phyloP scores from a whole-genome alignment of 2,888 invertebrate genomes.

The Anagyrus pseudococci region DNA sequence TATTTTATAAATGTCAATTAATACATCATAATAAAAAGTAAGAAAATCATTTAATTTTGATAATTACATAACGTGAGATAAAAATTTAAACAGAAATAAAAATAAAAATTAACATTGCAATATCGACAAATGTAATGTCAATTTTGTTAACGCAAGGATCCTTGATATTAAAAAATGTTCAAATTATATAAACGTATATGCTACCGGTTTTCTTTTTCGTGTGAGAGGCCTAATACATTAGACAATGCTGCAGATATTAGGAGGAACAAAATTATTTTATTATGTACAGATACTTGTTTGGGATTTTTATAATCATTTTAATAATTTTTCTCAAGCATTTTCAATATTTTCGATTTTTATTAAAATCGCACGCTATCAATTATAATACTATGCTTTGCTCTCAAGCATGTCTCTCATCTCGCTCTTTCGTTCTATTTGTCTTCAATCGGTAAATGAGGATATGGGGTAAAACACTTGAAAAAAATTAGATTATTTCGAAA shows the following conservation, averaged over 20 bases:
- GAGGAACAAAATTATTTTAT: slow-evolving; percentile 2
- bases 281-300: slow-evolving; percentile 1
- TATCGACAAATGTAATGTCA: too few species aligned
- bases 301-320: slow-evolving; percentile 14
- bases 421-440: slow-evolving; percentile 1
- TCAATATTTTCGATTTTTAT: slow-evolving; percentile 15
- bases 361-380: slow-evolving; percentile 22
- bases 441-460: background rate
- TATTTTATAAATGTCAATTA: background rate
- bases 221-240: too few species aligned
- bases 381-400: slow-evolving; percentile 26
- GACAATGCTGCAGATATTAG: too few species aligned
- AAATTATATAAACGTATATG: slow-evolving; percentile 32
- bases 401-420: slow-evolving; percentile 8
- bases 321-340: slow-evolving; percentile 22
- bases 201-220: too few species aligned
- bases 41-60: background rate
- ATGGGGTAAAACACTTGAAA: slow-evolving; percentile 3
- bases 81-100: background rate
- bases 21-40: background rate
- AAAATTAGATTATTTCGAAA: background rate
- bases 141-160: slow-evolving; percentile 41
- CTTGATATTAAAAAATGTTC: too few species aligned
- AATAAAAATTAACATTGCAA: background rate
- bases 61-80: background rate